Evolutionary conservation across 1,140 invertebrate species (phyloP).

Genomic region (Drosophila melanica): DNA sequence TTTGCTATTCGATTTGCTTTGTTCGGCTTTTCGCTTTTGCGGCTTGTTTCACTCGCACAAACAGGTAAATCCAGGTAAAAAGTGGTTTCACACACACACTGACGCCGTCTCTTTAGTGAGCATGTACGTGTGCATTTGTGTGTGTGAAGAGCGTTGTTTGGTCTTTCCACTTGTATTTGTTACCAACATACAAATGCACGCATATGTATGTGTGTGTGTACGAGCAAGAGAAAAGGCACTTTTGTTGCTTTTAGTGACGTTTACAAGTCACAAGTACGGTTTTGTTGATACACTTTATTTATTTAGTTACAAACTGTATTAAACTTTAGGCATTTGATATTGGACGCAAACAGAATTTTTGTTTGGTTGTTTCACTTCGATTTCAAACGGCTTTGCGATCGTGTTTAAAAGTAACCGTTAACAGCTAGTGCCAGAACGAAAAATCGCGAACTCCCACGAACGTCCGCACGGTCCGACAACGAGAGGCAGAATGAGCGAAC

Average conservation of each 20-base stretch:
- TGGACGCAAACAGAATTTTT: slow-evolving; percentile 3
- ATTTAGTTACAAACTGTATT: slow-evolving; percentile 1
- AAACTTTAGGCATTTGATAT: neutral
- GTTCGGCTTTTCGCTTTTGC: slow-evolving; percentile 29
- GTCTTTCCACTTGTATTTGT: slow-evolving; percentile 45
- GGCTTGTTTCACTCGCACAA: slow-evolving; percentile 47
- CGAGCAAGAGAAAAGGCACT: slow-evolving; percentile 45
- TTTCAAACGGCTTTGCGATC: slow-evolving; percentile 28
- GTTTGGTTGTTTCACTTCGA: slow-evolving; percentile 33
- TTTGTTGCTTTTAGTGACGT: slow-evolving; percentile 43
- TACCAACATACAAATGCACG: slow-evolving; percentile 34
- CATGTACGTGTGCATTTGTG: neutral
- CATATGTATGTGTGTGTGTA: slow-evolving; percentile 1
- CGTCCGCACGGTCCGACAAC: slow-evolving; percentile 27
- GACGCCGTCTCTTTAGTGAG: neutral
- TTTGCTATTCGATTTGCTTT: slow-evolving; percentile 36
- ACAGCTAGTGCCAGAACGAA: neutral
- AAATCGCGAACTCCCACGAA: neutral
- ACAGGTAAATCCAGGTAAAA: slow-evolving; percentile 72
- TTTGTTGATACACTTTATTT: slow-evolving; percentile 13
- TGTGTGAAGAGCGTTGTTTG: slow-evolving; percentile 28
- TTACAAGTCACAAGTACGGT: slow-evolving; percentile 21
- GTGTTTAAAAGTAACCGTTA: slow-evolving; percentile 33
- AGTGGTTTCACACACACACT: slow-evolving; percentile 54
- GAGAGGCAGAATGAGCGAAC: slow-evolving; percentile 33